Base-by-base conservation (phyloP, 2,113 vertebrate genomes). In the Choloepus hoffmanni region DNA sequence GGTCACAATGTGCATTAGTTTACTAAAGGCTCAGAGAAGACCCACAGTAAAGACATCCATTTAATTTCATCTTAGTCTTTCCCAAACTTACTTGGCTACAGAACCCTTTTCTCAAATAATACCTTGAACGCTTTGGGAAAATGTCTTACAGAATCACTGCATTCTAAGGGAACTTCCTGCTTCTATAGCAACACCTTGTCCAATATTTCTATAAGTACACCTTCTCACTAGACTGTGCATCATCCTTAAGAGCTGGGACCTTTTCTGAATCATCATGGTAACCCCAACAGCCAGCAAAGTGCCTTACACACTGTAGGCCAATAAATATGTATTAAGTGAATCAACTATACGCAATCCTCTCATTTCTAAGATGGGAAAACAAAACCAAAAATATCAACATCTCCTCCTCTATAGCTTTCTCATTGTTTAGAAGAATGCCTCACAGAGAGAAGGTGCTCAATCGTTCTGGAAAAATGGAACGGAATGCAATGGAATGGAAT, bases 311-410 rank as follows among this genome's bases (percentile, higher is more conserved):
- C 63, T 30, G 4, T 3, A 40, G 53, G 43, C 9, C 76, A 85
- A 53, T 40, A 85, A 87, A 14, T 50, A 6, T 0, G 0, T 40
- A 4, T 24, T 72, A 36, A 40, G 11, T 30, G 21, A 88, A 68
- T 7, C 1, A 83, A 62, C 55, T 33, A 87, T 62, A 67, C 12
- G 8, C 21, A 84, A 45, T 16, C 48, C 10, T 84, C 76, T 74
- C 68, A 18, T 68, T 91, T 74, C 76, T 77, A 87, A 74, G 24
- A 48, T 70, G 50, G 93, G 50, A 92, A 79, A 55, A 89, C 40
- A 88, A 68, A 86, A 83, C 9, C 19, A 73, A 92, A 83, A 74
- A 55, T 58, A 33, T 93, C 95, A 95, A 67, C 30, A 78, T 21
- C 43, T 73, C 63, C 81, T 90, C 70, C 78, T 76, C 40, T 60